Percentiles rank a stretch among this genome's conserved stretches.
Evolutionary conservation across 2,113 vertebrate species (phyloP).

Genomic region (Calidris pygmaea): DNA sequence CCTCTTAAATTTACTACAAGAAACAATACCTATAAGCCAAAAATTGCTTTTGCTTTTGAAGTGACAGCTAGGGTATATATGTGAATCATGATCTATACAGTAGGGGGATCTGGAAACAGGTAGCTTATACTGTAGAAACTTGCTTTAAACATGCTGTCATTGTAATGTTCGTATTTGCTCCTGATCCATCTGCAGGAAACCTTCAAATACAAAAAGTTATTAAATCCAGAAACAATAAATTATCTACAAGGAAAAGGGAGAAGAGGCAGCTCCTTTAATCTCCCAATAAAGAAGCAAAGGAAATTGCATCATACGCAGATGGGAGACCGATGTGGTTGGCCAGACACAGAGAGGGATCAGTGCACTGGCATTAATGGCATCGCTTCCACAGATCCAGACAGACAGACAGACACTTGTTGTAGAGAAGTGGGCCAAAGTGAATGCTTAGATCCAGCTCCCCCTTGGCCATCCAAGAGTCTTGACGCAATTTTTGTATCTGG

Average conservation of each 20-base stretch:
- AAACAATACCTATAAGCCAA: background rate
- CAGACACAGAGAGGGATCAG: background rate
- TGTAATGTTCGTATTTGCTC: background rate
- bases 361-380: background rate
- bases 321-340: background rate
- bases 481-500: background rate
- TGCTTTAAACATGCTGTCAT: background rate
- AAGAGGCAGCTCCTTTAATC: constrained; percentile 34
- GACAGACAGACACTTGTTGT: background rate
- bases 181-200: background rate
- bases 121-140: background rate
- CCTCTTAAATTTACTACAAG: background rate
- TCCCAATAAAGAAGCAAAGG: constrained; percentile 29
- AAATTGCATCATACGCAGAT: constrained; percentile 52
- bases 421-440: background rate
- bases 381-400: background rate
- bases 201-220: background rate
- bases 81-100: background rate
- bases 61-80: background rate
- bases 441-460: background rate
- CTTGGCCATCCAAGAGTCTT: background rate
- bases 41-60: background rate
- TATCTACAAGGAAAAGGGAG: constrained; percentile 10
- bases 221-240: constrained; percentile 42
- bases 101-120: background rate